Percentiles rank a stretch among this genome's conserved stretches.
These are phyloP conservation scores for Drosophila koepferae DNA, from an alignment of 2,888 invertebrate genomes.

Conservation along the genomic window DNA sequence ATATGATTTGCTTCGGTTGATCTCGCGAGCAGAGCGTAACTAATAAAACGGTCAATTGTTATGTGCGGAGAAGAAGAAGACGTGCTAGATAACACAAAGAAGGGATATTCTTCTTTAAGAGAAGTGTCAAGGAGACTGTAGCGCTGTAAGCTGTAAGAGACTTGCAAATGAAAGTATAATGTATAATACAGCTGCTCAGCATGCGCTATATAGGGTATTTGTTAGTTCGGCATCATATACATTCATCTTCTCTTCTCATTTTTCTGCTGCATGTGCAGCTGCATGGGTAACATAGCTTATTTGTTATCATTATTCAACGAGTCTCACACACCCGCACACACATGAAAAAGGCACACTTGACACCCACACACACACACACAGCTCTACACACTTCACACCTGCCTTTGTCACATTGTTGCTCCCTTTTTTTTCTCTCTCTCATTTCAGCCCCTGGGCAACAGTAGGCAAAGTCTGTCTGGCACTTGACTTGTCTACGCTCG, in stretches of 20 bases:
- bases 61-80: no score
- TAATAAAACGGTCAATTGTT: no score
- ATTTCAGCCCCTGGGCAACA: not conserved
- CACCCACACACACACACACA: not conserved
- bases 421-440: not conserved
- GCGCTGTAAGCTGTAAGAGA: not conserved
- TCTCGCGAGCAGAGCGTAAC: no score
- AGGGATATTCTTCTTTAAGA: no score
- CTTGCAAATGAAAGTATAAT: not conserved
- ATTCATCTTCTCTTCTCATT: not conserved
- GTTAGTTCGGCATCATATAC: not conserved
- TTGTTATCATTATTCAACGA: conserved; percentile 43
- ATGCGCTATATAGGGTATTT: not conserved
- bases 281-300: conserved; percentile 32
- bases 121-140: no score
- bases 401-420: conserved; percentile 22
- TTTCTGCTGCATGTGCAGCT: not conserved
- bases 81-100: not conserved
- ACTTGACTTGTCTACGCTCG: conserved; percentile 36
- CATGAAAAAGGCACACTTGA: not conserved
- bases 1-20: no score
- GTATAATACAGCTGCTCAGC: not conserved
- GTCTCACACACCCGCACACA: not conserved
- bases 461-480: conserved; percentile 18
- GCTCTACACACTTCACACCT: conserved; percentile 6